Base-by-base conservation (phyloP, 2,888 invertebrate genomes). In the Hemistola chrysoprasaria region DNA sequence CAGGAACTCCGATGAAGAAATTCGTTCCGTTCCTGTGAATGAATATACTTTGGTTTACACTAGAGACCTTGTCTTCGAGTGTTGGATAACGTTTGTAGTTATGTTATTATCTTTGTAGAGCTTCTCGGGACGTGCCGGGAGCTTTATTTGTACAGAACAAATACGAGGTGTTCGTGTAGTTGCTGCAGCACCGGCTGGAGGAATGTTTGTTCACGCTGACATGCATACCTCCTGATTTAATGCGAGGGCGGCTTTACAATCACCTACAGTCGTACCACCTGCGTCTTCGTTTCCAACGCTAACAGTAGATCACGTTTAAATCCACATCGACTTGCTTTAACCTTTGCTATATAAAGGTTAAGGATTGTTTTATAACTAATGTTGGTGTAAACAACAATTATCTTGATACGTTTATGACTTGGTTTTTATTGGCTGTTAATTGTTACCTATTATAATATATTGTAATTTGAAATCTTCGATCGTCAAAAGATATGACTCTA, bases 211-310 rank as follows among this genome's bases (percentile, higher is more conserved):
- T 58, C 59, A 70, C 72, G 79, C 70, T 78, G 80, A 77, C 75
- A 76, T 77, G 81, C 82, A 82, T 84, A 77, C 76, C 78, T 65
- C 65, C 66, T 63, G 68, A 67, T 76, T 74, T 71, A 77, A 68
- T 65, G 65, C 62, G 26, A 45, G 36, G 27, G 40, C 39, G 33
- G 24, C 37, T 36, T 46, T 46, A 46, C 8, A 35, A 16, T 33
- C 29, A 22, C 34, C 20, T 22, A 44, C 39, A 37, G 33, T 28
- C 11, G 32, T 28, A 37, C 28, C 42, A 36, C 42, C 45, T 22
- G 33, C 11, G 23, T 8, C 29, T 27, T 22, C 22, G 16, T 27
- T 6, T n/a, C 6, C 9, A 7, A 1, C 26, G 9, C 26, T 1
- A 7, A 4, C 26, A 16, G 3, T 16, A 16, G 2, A 16, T 4